phyloP scores from a whole-genome alignment of 2,797 vertebrate species.

The Threskiornis aethiopicus region DNA sequence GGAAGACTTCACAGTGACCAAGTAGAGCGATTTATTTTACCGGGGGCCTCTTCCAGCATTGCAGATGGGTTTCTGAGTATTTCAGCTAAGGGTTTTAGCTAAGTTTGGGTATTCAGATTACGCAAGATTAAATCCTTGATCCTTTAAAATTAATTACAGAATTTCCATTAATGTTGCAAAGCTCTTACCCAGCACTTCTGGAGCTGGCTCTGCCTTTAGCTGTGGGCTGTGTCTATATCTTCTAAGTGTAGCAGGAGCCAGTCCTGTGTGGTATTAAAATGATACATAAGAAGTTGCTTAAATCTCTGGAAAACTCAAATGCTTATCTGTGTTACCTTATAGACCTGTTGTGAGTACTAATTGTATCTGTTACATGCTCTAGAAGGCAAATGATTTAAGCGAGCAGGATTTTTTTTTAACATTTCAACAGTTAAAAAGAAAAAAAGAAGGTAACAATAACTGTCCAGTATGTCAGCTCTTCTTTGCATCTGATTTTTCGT shows the following conservation, averaged over 20 bases:
- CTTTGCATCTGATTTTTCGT: neutral
- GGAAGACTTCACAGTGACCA: neutral
- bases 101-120: neutral
- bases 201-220: neutral
- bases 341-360: neutral
- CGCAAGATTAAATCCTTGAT: slow-evolving; percentile 5
- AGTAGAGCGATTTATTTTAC: neutral
- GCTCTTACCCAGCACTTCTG: neutral
- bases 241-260: neutral
- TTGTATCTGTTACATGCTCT: neutral
- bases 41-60: fast-evolving
- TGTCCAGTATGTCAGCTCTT: neutral
- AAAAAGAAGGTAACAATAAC: neutral
- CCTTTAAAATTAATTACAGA: neutral
- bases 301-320: neutral
- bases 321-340: neutral
- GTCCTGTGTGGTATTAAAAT: neutral
- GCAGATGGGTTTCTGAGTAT: neutral
- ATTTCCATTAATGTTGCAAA: neutral
- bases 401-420: neutral
- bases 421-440: neutral
- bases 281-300: neutral
- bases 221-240: neutral
- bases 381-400: neutral
- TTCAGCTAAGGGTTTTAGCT: neutral